phyloP scores from a whole-genome alignment of 2,113 vertebrate species.

The Thomomys bottae region DNA sequence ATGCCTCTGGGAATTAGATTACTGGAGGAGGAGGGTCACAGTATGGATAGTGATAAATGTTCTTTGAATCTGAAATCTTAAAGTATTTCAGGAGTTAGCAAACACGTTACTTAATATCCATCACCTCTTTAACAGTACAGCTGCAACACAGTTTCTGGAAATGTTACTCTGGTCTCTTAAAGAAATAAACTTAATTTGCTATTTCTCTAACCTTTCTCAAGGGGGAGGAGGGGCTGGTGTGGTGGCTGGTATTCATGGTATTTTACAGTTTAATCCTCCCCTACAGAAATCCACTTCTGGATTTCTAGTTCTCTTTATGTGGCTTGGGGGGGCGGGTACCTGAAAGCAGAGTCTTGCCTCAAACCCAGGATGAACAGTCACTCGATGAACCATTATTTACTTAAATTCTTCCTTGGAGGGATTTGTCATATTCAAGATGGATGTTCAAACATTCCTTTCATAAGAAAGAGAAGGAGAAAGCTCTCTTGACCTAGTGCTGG shows the following conservation, averaged over 20 bases:
- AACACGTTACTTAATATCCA: not conserved
- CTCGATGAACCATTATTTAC: constrained; percentile 76
- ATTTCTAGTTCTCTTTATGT: constrained; percentile 51
- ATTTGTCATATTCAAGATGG: not conserved
- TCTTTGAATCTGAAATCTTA: constrained; percentile 15
- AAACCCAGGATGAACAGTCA: constrained; percentile 62
- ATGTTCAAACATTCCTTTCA: not conserved
- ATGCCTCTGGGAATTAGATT: not conserved
- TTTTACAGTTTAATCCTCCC: constrained; percentile 29
- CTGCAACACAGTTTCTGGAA: not conserved
- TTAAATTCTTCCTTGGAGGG: constrained; percentile 70
- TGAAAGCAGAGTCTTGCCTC: not conserved
- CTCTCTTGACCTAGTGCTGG: not conserved
- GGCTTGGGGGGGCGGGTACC: constrained; percentile 42
- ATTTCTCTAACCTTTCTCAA: not conserved
- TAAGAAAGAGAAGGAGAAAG: not conserved
- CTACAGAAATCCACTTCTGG: not conserved
- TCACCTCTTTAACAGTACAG: not conserved
- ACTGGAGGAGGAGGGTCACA: not conserved
- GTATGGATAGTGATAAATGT: not conserved
- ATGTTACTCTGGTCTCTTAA: not conserved
- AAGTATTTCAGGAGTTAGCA: constrained; percentile 1
- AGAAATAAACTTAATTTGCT: not conserved
- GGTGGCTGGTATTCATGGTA: not conserved
- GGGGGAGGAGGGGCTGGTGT: too few species aligned